Base-by-base conservation (phyloP, 2,113 vertebrate genomes). In the Oncorhynchus masou region DNA sequence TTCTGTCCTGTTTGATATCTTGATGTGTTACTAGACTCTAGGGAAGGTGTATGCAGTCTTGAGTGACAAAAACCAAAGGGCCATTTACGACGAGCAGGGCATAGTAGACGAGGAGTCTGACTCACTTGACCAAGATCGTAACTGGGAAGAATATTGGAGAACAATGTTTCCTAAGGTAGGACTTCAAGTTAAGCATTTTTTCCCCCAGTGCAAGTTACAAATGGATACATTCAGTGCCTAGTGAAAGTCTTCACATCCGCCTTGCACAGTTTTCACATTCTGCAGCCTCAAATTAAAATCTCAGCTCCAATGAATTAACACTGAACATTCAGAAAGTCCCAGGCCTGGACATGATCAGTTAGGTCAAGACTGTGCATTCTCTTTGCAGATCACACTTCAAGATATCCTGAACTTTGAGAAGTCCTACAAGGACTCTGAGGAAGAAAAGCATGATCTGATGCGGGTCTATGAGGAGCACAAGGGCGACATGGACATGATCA, bases 111-210 rank as follows among this genome's bases (percentile, higher is more conserved):
- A 45, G 39, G 39, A 45, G 39, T 45, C 39, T 2, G 39, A 45
- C 39, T 45, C 39, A 45, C 39, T 79, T 94, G 75, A 54, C 19
- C 90, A 88, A 51, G 94, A 95, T 39, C 89, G 89, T 3, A 91
- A 96, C 90, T 96, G 96, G 95, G 86, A 87, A 49, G 77, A 94
- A 3, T 95, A 95, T 34, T 96, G 95, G 95, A 85, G 94, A 11
- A 79, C 94, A 77, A 87, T 95, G 48, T 97, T 97, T 78, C 93
- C 92, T 77, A 94, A 95, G 94, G 96, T 96, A 75, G 77, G 12
- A 39, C 34, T 9, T 70, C 12, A 70, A 34, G 19, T n/a, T 11
- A 48, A 5, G 39, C 8, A 39, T 39, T 39, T 39, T 9, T 39
- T 39, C 2, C 6, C 6, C 39, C 39, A 12, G 39, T 45, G 39